phyloP scores from a whole-genome alignment of 2,888 invertebrate species.

The Clivina fossor region DNA sequence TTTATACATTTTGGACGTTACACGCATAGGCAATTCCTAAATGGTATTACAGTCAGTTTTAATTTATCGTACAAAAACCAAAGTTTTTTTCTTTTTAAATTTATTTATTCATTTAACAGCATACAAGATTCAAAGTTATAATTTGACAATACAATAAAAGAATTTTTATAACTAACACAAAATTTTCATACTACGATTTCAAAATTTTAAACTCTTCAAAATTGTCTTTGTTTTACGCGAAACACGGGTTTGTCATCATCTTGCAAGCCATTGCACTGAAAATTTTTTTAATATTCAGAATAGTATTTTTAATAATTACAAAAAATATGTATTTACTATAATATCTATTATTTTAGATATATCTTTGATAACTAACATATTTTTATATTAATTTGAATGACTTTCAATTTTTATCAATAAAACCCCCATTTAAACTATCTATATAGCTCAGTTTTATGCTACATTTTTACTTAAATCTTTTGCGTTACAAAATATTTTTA shows the following conservation, averaged over 20 bases:
- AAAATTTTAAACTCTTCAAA: not conserved
- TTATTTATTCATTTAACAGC: too few species aligned
- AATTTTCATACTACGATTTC: constrained; percentile 1
- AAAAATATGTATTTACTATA: too few species aligned
- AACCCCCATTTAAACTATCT: too few species aligned
- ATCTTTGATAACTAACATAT: too few species aligned
- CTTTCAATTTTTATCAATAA: too few species aligned
- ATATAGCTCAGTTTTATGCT: not conserved
- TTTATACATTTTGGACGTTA: too few species aligned
- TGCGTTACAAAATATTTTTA: too few species aligned
- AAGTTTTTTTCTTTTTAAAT: constrained; percentile 3
- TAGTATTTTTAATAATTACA: not conserved
- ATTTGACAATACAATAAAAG: constrained; percentile 18
- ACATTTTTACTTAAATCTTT: too few species aligned
- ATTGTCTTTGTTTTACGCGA: not conserved
- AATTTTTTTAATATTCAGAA: constrained; percentile 8
- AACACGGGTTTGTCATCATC: constrained; percentile 14
- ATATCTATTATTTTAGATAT: too few species aligned
- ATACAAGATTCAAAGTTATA: constrained; percentile 19
- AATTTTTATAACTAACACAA: constrained; percentile 1
- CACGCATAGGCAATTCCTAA: not conserved
- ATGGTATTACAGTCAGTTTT: not conserved
- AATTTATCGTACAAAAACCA: too few species aligned
- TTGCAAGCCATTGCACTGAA: constrained; percentile 31
- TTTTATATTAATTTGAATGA: too few species aligned